A percentile compares a stretch with the other conserved stretches of the same genome.
Evolutionary conservation across 2,888 invertebrate genomes (phyloP).

Genomic region (Cephus rjabovi): DNA sequence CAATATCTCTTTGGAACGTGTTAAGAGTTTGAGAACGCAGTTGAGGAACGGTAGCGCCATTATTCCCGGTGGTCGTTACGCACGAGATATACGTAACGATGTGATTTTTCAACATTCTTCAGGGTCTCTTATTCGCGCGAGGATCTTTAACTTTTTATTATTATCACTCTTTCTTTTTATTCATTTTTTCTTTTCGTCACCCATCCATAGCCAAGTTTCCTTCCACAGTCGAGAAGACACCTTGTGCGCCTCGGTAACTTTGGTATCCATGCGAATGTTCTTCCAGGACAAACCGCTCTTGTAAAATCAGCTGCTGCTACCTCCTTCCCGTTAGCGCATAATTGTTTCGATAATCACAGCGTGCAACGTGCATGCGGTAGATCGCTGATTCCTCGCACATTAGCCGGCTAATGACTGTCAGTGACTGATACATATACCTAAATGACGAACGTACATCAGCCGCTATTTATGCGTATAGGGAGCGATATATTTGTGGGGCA

Average conservation of each 20-base stretch:
- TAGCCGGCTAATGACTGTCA: background rate
- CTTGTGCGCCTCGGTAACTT: background rate
- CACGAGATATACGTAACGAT: background rate
- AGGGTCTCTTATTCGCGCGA: background rate
- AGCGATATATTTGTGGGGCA: background rate
- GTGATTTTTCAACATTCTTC: background rate
- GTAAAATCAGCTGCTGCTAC: constrained; percentile 7
- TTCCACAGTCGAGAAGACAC: background rate
- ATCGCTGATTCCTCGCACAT: background rate
- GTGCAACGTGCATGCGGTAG: background rate
- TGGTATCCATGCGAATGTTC: background rate
- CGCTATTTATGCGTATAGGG: background rate
- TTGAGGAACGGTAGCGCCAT: background rate
- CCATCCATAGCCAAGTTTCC: background rate
- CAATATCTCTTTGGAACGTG: background rate
- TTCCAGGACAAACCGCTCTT: background rate
- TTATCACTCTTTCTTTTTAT: background rate
- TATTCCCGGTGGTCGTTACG: background rate
- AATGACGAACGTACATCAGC: background rate
- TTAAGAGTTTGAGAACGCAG: background rate
- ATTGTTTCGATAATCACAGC: constrained; percentile 7
- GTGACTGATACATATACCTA: background rate
- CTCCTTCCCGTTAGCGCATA: constrained; percentile 6
- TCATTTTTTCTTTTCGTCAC: background rate
- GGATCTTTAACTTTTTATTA: background rate